A percentile compares a stretch with the other conserved stretches of the same genome.
Evolutionary conservation across 2,888 invertebrate species (phyloP).

Genomic region (Desoria tigrina): DNA sequence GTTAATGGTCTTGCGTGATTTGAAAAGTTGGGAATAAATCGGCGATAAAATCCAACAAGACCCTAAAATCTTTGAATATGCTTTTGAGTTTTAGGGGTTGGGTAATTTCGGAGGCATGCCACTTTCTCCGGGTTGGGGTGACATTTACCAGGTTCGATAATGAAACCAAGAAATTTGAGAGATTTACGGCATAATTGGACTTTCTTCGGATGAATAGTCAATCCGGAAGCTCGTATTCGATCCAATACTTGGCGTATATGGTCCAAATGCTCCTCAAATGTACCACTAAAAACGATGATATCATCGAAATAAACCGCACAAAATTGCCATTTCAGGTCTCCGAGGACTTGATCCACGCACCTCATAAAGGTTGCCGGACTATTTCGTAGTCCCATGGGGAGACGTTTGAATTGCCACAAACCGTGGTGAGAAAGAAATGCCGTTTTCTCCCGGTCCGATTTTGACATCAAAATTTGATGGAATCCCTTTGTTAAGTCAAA

Average conservation of each 20-base stretch:
- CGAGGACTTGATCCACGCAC: not conserved
- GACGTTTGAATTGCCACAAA: not conserved
- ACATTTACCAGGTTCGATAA: slow-evolving; percentile 54
- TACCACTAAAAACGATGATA: not conserved
- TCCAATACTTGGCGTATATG: slow-evolving; percentile 33
- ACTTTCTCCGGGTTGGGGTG: slow-evolving; percentile 56
- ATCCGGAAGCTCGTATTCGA: slow-evolving; percentile 28
- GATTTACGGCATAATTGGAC: slow-evolving; percentile 31
- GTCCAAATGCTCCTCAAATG: not conserved
- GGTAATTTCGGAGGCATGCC: no score
- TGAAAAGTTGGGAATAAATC: no score
- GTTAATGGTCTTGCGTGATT: slow-evolving; percentile 30
- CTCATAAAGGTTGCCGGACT: not conserved
- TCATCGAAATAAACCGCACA: not conserved
- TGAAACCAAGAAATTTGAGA: no score
- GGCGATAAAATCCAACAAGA: slow-evolving; percentile 34
- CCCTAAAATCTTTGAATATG: slow-evolving; percentile 37
- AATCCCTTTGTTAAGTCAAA: not conserved
- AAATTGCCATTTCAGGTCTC: not conserved
- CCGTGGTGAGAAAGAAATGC: not conserved
- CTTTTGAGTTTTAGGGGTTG: no score
- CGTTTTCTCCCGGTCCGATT: slow-evolving; percentile 2
- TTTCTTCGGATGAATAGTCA: slow-evolving; percentile 52
- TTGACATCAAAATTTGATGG: not conserved
- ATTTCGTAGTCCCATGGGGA: not conserved